Percentiles rank a stretch among this genome's conserved stretches.
Evolutionary conservation across 2,113 vertebrate genomes (phyloP).

Genomic region (Rhinolophus ferrumequinum): DNA sequence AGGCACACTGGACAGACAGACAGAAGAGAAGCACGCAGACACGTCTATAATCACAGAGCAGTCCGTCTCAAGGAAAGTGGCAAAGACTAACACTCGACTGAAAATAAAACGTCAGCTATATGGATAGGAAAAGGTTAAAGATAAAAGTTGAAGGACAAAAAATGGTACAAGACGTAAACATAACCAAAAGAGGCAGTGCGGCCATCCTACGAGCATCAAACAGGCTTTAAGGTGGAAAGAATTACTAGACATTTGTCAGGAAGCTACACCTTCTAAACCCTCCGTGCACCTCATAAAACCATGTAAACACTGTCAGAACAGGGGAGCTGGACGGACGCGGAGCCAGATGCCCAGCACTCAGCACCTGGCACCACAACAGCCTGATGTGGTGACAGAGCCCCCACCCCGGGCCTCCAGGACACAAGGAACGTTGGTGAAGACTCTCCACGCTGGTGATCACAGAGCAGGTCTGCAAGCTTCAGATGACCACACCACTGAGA

Average conservation of each 20-base stretch:
- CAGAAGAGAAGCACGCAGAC: fast-evolving
- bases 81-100: fast-evolving
- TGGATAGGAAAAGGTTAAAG: not conserved
- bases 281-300: fast-evolving
- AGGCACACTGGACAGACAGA: not conserved
- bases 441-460: fast-evolving
- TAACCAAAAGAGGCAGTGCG: fast-evolving
- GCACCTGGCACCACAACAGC: not conserved
- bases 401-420: not conserved
- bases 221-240: no score
- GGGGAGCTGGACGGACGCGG: no score
- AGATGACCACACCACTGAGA: no score
- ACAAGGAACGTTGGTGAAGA: fast-evolving
- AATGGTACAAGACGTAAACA: fast-evolving
- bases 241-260: no score
- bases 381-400: fast-evolving
- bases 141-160: not conserved
- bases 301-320: fast-evolving
- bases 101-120: not conserved
- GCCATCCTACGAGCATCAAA: not conserved
- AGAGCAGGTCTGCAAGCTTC: not conserved
- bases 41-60: fast-evolving
- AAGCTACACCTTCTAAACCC: not conserved
- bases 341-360: not conserved
- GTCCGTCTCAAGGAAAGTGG: fast-evolving